Evolutionary conservation across 2,888 invertebrate genomes (phyloP).

Genomic region (Eucera pruinosa): DNA sequence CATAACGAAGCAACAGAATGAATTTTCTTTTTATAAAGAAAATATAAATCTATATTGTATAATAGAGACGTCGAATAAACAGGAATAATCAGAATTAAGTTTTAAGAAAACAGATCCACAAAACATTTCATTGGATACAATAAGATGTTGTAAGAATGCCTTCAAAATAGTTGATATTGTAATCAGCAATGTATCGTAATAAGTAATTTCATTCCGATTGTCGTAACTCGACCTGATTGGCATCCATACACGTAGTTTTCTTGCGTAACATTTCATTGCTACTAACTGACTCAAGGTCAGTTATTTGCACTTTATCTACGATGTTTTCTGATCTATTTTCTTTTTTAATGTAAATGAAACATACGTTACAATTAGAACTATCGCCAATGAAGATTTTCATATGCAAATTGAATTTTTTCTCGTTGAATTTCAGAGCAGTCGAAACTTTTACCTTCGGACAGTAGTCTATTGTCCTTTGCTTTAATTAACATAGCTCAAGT

Average conservation of each 20-base stretch:
- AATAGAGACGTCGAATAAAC: too few relatives aligned
- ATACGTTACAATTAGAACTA: conserved; percentile 16
- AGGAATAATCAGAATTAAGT: neutral
- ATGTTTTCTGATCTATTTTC: conserved; percentile 25
- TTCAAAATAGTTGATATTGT: conserved; percentile 26
- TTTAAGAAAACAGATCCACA: neutral
- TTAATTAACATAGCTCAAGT: neutral
- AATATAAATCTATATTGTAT: too few relatives aligned
- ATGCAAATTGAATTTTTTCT: conserved; percentile 20
- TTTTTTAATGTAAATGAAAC: conserved; percentile 18
- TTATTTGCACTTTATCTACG: conserved; percentile 41
- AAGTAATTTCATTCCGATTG: conserved; percentile 39
- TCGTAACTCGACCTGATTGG: conserved; percentile 56
- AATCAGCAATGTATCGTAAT: too few relatives aligned
- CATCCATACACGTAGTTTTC: conserved; percentile 43
- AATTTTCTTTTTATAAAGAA: too few relatives aligned
- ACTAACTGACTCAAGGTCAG: conserved; percentile 58
- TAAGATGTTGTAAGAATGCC: neutral
- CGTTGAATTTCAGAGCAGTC: neutral
- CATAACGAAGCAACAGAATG: too few relatives aligned
- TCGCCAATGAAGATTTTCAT: neutral
- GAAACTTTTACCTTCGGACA: neutral
- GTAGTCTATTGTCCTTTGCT: neutral
- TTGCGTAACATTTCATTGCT: conserved; percentile 56
- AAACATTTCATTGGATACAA: neutral